Conservation (phyloP, 2,113 vertebrate species). For the Tachysurus vachellii region DNA sequence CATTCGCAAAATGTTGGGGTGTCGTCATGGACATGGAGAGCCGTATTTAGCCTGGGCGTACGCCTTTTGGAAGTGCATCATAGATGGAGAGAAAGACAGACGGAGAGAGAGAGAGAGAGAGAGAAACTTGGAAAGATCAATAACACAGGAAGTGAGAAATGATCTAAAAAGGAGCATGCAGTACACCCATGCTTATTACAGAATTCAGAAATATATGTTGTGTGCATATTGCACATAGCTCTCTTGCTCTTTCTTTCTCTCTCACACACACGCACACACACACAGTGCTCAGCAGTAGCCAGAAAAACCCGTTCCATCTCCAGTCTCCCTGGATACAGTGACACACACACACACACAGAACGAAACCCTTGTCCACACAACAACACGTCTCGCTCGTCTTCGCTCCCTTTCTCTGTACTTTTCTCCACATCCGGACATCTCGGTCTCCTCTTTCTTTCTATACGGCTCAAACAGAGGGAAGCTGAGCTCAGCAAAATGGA, state of each 20-base stretch:
- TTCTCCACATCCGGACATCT: conserved; percentile 57
- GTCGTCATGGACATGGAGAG: conserved; percentile 65
- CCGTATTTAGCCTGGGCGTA: conserved; percentile 62
- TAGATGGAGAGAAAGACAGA: conserved; percentile 7
- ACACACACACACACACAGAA: conserved; percentile 28
- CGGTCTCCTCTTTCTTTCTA: conserved; percentile 26
- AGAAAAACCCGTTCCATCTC: conserved; percentile 38
- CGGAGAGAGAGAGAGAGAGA: not conserved
- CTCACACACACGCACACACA: conserved; percentile 30
- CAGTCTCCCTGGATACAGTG: conserved; percentile 52
- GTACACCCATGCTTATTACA: not conserved
- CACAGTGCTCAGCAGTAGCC: not conserved
- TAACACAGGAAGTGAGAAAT: conserved; percentile 2
- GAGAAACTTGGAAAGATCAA: not conserved
- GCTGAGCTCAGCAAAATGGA: conserved; percentile 71
- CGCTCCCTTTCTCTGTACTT: conserved; percentile 14
- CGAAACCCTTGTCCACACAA: conserved; percentile 24
- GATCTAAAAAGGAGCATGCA: not conserved
- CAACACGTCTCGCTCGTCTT: conserved; percentile 5
- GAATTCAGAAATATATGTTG: not conserved
- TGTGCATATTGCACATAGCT: not conserved
- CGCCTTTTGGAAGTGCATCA: conserved; percentile 40
- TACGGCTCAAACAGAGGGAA: conserved; percentile 46
- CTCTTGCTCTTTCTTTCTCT: not conserved
- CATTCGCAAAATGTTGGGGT: conserved; percentile 60